Percentiles rank a stretch among this genome's conserved stretches.
phyloP scores from a whole-genome alignment of 1,140 invertebrate species.

The Lamellibrachia luymesi region DNA sequence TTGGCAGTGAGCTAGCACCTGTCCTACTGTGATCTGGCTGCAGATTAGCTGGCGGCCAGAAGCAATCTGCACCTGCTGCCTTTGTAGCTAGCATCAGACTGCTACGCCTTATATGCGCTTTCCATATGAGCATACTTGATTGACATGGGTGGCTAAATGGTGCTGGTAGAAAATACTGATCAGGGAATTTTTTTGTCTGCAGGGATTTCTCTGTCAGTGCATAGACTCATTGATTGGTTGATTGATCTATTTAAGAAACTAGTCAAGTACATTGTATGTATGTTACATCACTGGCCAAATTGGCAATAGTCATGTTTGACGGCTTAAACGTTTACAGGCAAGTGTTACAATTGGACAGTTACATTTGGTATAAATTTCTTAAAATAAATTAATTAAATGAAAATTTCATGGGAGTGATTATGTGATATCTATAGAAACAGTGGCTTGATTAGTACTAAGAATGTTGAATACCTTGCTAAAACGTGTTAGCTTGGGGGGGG shows the following conservation, averaged over 20 bases:
- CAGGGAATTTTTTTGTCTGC: background rate
- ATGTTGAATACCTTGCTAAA: no score
- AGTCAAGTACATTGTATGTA: background rate
- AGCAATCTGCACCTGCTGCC: slow-evolving; percentile 2
- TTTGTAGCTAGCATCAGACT: background rate
- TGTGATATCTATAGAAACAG: no score
- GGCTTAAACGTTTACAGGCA: background rate
- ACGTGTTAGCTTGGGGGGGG: no score
- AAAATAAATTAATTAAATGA: background rate
- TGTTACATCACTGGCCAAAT: background rate
- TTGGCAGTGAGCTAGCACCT: background rate
- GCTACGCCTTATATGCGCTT: background rate
- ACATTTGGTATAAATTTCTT: background rate
- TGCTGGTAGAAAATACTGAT: background rate
- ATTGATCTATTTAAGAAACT: background rate
- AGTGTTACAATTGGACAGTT: background rate
- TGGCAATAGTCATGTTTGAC: background rate
- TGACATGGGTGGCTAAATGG: background rate
- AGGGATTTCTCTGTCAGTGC: background rate
- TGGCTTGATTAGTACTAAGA: no score
- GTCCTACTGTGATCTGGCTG: background rate
- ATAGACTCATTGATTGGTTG: background rate
- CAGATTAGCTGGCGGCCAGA: slow-evolving; percentile 2
- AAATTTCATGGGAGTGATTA: background rate
- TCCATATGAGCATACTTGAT: background rate